Evolutionary conservation across 2,797 vertebrate species (phyloP), one percentile per base, ranked within the genome.

Genomic region (Hafferia zeledoni): DNA sequence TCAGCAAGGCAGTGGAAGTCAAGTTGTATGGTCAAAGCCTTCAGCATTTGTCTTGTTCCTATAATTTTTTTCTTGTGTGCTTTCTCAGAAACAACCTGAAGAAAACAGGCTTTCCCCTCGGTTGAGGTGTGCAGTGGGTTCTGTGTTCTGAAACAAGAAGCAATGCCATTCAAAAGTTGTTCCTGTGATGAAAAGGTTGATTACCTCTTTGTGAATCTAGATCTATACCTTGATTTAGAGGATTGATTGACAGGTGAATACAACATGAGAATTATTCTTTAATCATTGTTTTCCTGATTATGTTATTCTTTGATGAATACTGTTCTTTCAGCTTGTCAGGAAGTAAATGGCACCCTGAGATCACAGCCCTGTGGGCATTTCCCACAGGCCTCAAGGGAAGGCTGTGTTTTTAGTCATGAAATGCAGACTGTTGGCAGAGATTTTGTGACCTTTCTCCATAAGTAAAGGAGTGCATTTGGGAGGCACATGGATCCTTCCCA

Each of bases 51-150:
- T 65, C 3, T 2, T 30, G 55, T 65, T 67, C 25, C 41, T 78
- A 60, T 55, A 60, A 3, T 43, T 83, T 59, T 56, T 88, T 33
- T 87, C 86, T 87, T 74, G 5, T 70, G 47, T 72, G 47, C 70
- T 88, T 94, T 87, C 55, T 47, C 50, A 83, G 87, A 87, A 96
- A 71, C 33, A 63, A 76, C 39, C 43, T 83, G 68, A 65, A 83
- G 87, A 85, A 84, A 94, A 27, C 64, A 89, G 82, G 87, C 71
- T 85, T 90, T 72, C 69, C 69, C 68, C 75, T 96, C 63, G 80
- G 63, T 47, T 83, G 89, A 93, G 60, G 39, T 72, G 63, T 85
- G 56, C 41, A 86, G 67, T 60, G 83, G 60, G 41, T 53, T 68
- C 71, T 63, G 19, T 78, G 91, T 82, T 94, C 83, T 93, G 41